Evolutionary conservation across 2,888 invertebrate genomes (phyloP), one percentile per base, ranked within the genome.

Genomic region (Rhynchonema sp.): DNA sequence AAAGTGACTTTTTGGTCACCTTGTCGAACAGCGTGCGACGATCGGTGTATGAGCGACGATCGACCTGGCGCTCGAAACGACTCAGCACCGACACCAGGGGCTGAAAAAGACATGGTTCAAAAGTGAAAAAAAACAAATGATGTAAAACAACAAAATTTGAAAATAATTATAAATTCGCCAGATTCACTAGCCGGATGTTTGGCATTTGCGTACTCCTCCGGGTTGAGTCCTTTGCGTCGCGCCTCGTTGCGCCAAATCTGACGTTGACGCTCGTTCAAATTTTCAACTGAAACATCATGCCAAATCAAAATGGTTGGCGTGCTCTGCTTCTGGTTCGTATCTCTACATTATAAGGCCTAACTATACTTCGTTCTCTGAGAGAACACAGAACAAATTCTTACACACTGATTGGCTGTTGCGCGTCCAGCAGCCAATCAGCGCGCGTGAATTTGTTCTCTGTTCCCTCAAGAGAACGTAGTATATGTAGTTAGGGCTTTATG

Each of bases 51-150:
- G 89, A 88, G 81, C 92, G 84, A 78, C 91, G 87, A 80, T 94
- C 94, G 67, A 90, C 87, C 79, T 91, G 87, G 79, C 92, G 82
- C 81, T 94, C 94, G 80, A 91, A 94, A 82, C 94, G 94, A 80
- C 91, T 92, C 77, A 92, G 90, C 75, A 91, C 89, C 82, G 89
- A 89, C 77, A 94, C 90, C 83, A 23, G 49, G 3, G 23, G 20
- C 49, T 49, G 49, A 49, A 38, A 38, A 20, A 13, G n/a, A n/a
- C n/a, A n/a, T n/a, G n/a, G n/a, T n/a, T n/a, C n/a, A n/a, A n/a
- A n/a, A n/a, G n/a, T n/a, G n/a, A n/a, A n/a, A n/a, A 6, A 38
- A 38, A 38, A 38, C 38, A 17, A 38, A 38, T 38, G 6, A 38
- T 38, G 6, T 13, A 38, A 38, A 38, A 38, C 38, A 38, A 38